Conservation (phyloP, 37 sponge, comb jelly and placozoan genomes). For the Oscarella lobularis region DNA sequence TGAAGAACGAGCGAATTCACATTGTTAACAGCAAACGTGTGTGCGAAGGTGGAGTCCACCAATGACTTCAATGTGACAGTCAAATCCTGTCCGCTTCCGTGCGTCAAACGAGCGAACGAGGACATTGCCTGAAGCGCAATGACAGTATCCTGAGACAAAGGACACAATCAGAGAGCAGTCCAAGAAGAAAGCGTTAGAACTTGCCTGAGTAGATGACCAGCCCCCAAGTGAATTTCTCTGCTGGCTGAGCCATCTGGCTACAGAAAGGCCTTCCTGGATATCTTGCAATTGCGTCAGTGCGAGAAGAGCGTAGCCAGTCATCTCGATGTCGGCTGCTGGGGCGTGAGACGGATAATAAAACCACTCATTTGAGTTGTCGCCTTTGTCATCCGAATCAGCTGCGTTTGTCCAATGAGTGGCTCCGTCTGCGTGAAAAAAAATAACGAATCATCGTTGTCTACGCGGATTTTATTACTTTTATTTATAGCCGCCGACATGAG, state of each 20-base stretch:
- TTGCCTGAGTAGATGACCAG: constrained; percentile 12
- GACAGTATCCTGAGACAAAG: neutral
- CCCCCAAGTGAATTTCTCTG: constrained; percentile 14
- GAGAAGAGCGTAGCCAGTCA: constrained; percentile 11
- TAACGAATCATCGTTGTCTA: no score
- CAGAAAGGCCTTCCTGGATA: neutral
- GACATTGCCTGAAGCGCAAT: constrained; percentile 2
- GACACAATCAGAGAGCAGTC: neutral
- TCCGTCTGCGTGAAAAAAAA: no score
- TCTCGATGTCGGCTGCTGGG: constrained; percentile 4
- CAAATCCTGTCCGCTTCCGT: neutral
- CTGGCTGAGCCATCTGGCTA: constrained; percentile 9
- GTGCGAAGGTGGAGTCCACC: neutral
- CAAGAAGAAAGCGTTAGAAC: neutral
- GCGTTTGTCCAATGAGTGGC: neutral
- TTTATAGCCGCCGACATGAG: neutral
- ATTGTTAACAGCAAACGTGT: neutral
- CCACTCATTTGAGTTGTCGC: no score
- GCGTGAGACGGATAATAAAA: neutral
- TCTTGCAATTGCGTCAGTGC: neutral
- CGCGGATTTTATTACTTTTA: constrained; percentile 1
- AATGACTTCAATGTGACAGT: neutral
- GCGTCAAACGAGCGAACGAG: neutral
- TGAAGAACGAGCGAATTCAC: constrained; percentile 3
- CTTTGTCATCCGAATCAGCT: neutral